Evolutionary conservation across 2,113 vertebrate species (phyloP).

Genomic region (Antechinus flavipes): DNA sequence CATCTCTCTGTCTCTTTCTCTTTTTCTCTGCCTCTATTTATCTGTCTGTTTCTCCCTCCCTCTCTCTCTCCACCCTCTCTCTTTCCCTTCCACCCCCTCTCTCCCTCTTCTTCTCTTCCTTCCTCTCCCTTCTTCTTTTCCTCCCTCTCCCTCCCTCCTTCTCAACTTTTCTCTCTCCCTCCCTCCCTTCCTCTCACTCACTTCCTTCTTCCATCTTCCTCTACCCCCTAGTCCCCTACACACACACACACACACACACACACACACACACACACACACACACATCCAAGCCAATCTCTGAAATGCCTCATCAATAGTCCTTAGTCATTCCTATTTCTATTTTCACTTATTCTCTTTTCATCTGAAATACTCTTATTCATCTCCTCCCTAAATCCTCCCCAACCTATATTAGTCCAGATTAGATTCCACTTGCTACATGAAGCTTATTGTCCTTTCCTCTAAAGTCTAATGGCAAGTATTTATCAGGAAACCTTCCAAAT

Average conservation of each 20-base stretch:
- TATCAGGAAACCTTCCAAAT: neutral
- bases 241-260: neutral
- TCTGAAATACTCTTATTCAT: neutral
- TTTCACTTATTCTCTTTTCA: neutral
- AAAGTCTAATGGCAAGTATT: neutral
- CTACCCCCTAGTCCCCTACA: too few relatives aligned
- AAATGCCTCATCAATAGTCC: neutral
- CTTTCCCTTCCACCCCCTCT: too few relatives aligned
- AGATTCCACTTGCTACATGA: neutral
- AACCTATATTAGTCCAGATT: neutral
- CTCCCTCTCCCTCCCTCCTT: too few relatives aligned
- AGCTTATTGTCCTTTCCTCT: neutral
- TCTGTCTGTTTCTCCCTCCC: neutral
- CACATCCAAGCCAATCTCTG: neutral
- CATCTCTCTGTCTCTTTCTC: too few relatives aligned
- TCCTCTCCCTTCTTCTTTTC: too few relatives aligned
- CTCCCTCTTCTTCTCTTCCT: too few relatives aligned
- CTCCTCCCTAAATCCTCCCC: neutral
- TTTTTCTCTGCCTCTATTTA: neutral
- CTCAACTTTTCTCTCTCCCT: too few relatives aligned
- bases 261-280: neutral
- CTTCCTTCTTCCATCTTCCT: too few relatives aligned
- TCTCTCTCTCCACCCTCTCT: too few relatives aligned
- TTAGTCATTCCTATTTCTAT: neutral
- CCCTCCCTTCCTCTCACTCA: too few relatives aligned